A percentile compares a stretch with the other conserved stretches of the same genome.
Evolutionary conservation across 2,113 vertebrate genomes (phyloP).

Genomic region (Tapirus terrestris): DNA sequence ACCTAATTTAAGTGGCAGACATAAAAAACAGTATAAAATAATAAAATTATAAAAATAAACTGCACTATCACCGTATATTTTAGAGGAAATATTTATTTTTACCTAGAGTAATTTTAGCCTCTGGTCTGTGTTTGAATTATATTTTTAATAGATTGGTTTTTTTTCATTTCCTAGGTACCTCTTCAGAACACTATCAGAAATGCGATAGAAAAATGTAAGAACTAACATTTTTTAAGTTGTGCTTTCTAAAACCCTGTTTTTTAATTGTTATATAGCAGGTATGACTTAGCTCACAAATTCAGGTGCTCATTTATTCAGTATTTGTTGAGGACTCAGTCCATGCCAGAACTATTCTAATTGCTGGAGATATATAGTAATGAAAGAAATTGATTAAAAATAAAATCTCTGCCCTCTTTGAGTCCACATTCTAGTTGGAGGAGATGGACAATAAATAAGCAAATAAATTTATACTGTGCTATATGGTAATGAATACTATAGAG

Average conservation of each 20-base stretch:
- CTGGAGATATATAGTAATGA: background rate
- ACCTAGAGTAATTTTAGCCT: background rate
- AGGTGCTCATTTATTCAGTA: background rate
- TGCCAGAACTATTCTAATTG: background rate
- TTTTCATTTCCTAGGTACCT: constrained; percentile 43
- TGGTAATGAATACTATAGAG: background rate
- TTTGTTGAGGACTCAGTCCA: constrained; percentile 14
- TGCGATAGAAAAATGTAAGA: constrained; percentile 71
- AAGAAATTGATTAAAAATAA: constrained; percentile 25
- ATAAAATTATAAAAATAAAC: constrained; percentile 25
- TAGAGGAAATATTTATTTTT: constrained; percentile 37
- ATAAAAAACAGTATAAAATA: background rate
- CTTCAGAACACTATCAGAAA: constrained; percentile 67
- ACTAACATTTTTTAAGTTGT: constrained; percentile 28
- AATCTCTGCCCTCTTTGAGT: background rate
- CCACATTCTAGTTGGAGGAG: background rate
- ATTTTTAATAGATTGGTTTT: constrained; percentile 46
- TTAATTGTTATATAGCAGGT: constrained; percentile 1
- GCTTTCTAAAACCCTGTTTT: constrained; percentile 43
- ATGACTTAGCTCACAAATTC: background rate
- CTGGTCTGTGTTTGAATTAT: background rate
- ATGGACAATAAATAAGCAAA: background rate
- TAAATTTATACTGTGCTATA: background rate
- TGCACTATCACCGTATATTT: background rate
- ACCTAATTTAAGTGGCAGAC: background rate